These are phyloP conservation scores for Embidobia sp. DNA, from an alignment of 2,888 invertebrate species.

Conservation along the genomic window DNA sequence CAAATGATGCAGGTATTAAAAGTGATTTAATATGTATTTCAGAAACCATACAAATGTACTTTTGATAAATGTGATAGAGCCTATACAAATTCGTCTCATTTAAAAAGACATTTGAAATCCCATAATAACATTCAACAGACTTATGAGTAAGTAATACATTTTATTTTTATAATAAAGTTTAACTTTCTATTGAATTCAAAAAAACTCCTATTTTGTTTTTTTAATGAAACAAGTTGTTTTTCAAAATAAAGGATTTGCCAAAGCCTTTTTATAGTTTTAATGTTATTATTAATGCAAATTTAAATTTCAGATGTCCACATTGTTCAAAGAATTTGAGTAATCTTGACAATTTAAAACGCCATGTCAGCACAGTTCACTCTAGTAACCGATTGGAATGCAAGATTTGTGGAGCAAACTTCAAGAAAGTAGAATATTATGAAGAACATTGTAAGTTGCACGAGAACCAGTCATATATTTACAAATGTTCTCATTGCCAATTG, in stretches of 20 bases:
- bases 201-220: too few species aligned
- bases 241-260: too few species aligned
- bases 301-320: constrained; percentile 69
- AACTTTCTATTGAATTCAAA: too few species aligned
- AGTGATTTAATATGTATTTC: constrained; percentile 53
- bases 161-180: too few species aligned
- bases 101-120: constrained; percentile 84
- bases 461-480: constrained; percentile 76
- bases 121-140: constrained; percentile 80
- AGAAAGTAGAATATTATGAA: constrained; percentile 83
- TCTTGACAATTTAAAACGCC: constrained; percentile 84
- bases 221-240: too few species aligned
- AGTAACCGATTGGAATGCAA: constrained; percentile 79
- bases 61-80: constrained; percentile 84
- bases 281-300: too few species aligned
- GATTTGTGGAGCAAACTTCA: constrained; percentile 83
- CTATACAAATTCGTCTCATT: constrained; percentile 84
- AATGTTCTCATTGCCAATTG: constrained; percentile 83
- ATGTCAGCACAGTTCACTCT: constrained; percentile 82
- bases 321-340: constrained; percentile 83
- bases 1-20: too few species aligned
- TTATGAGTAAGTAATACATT: constrained; percentile 69
- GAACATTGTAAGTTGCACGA: constrained; percentile 84
- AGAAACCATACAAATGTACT: constrained; percentile 84
- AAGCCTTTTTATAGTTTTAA: too few species aligned